phyloP scores from a whole-genome alignment of 2,797 vertebrate species.

The Oophaga sylvatica region DNA sequence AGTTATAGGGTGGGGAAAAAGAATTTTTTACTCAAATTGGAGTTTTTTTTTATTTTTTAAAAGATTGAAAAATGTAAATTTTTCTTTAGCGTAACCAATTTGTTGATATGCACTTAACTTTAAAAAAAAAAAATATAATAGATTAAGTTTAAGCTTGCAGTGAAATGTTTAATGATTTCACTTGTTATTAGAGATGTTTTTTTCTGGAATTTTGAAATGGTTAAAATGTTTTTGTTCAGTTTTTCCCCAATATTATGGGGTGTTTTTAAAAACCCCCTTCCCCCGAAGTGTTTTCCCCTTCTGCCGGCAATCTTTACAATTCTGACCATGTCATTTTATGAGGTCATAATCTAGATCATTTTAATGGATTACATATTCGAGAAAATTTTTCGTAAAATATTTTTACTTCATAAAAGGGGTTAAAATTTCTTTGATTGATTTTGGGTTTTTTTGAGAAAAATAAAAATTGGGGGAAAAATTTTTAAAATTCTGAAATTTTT shows the following conservation, averaged over 20 bases:
- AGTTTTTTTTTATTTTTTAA: slow-evolving; percentile 62
- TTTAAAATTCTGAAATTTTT: too few species aligned
- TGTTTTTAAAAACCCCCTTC: too few species aligned
- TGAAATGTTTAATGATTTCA: neutral
- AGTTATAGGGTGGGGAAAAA: slow-evolving; percentile 60
- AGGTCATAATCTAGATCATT: too few species aligned
- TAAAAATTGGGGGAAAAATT: too few species aligned
- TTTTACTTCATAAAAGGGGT: too few species aligned
- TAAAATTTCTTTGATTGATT: too few species aligned
- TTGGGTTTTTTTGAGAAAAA: too few species aligned
- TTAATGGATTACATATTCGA: too few species aligned
- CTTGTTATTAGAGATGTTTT: neutral
- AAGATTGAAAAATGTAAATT: slow-evolving; percentile 50
- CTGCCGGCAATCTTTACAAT: too few species aligned
- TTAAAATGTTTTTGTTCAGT: neutral
- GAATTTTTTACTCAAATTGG: slow-evolving; percentile 51
- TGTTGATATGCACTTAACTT: neutral
- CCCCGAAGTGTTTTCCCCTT: too few species aligned
- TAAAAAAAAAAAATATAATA: neutral
- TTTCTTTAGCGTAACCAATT: slow-evolving; percentile 32
- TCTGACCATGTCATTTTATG: too few species aligned
- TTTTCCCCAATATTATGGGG: neutral
- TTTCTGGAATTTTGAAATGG: neutral
- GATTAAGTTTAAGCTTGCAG: neutral
- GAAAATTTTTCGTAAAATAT: too few species aligned